phyloP scores from a whole-genome alignment of 2,888 invertebrate genomes.

The Chelonus formosanus region DNA sequence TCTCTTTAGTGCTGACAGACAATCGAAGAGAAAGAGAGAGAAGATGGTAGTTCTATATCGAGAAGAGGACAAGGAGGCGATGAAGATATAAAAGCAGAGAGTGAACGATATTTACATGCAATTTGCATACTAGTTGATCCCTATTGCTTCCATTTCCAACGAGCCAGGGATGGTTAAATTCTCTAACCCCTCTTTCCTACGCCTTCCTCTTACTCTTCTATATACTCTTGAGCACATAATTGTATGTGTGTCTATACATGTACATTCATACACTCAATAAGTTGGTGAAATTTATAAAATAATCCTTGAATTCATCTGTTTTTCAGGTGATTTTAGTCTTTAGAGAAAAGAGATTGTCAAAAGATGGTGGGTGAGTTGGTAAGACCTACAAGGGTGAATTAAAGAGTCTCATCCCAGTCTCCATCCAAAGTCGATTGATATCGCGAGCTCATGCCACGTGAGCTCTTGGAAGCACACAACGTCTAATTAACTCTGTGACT shows the following conservation, averaged over 20 bases:
- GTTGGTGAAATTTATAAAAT: too few relatives aligned
- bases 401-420: neutral
- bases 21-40: constrained; percentile 18
- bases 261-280: too few relatives aligned
- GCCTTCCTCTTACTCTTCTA: neutral
- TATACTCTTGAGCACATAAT: too few relatives aligned
- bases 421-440: constrained; percentile 55
- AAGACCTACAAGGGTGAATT: constrained; percentile 23
- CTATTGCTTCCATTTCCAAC: constrained; percentile 65
- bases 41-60: constrained; percentile 15
- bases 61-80: constrained; percentile 32
- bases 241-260: too few relatives aligned
- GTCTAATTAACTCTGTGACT: constrained; percentile 65
- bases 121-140: constrained; percentile 67
- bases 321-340: too few relatives aligned
- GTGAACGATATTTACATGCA: constrained; percentile 65
- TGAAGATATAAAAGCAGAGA: constrained; percentile 53
- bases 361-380: constrained; percentile 6
- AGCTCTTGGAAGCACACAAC: constrained; percentile 52
- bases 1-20: constrained; percentile 43
- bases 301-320: too few relatives aligned
- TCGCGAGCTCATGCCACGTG: constrained; percentile 59
- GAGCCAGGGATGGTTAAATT: constrained; percentile 54
- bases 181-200: constrained; percentile 37
- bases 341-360: neutral